Conservation (phyloP, 2,888 invertebrate species). For the Patella pellucida region DNA sequence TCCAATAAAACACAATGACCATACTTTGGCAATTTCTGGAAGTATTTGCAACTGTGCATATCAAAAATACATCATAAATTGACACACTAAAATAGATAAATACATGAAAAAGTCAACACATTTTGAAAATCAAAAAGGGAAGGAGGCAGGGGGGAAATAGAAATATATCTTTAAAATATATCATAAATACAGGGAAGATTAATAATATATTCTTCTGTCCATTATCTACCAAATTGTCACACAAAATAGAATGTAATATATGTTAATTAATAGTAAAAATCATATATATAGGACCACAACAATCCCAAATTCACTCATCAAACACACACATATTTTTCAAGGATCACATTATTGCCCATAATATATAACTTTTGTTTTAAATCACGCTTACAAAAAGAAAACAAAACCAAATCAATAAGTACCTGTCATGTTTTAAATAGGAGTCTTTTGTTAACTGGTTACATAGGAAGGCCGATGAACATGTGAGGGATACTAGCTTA, state of each 20-base stretch:
- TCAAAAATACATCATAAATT: conserved; percentile 32
- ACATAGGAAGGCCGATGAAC: too few species aligned
- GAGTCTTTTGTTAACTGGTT: conserved; percentile 10
- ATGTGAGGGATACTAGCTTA: too few species aligned
- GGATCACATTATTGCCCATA: conserved; percentile 42
- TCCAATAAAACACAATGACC: conserved; percentile 8
- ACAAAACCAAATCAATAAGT: conserved; percentile 17
- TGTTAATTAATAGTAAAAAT: conserved; percentile 25
- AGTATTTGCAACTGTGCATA: conserved; percentile 32
- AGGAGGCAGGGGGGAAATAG: conserved; percentile 24
- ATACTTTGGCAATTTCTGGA: conserved; percentile 22
- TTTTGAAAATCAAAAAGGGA: conserved; percentile 20
- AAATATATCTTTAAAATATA: conserved; percentile 9
- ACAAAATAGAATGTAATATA: conserved; percentile 24
- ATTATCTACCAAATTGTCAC: conserved; percentile 12
- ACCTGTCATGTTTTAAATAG: conserved; percentile 13
- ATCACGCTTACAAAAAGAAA: conserved; percentile 32
- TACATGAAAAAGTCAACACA: neutral
- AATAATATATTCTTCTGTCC: conserved; percentile 14
- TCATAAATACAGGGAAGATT: conserved; percentile 20
- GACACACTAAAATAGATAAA: neutral
- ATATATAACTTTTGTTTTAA: conserved; percentile 29
- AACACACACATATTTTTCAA: conserved; percentile 30
- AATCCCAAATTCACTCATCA: conserved; percentile 34
- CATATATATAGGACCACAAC: conserved; percentile 16